Conservation (phyloP, 2,888 invertebrate species). For the Dromius quadrimaculatus region DNA sequence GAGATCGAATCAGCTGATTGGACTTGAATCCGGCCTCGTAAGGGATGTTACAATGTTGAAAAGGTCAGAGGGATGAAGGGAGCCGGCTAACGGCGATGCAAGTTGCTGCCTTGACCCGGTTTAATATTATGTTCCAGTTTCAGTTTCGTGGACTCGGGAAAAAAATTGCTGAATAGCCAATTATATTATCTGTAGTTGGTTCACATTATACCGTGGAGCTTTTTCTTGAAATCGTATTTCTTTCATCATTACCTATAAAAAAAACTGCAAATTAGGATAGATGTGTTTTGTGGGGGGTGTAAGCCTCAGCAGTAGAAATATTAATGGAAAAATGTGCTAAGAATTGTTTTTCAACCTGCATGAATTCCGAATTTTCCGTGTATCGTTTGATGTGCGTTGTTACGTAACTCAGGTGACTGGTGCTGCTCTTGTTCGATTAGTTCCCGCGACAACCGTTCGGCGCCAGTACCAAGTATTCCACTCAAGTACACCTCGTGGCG, state of each 20-base stretch:
- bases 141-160: not conserved
- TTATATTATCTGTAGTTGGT: no score
- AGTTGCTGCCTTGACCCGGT: slow-evolving; percentile 28
- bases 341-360: no score
- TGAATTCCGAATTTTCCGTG: no score
- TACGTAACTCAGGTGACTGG: slow-evolving; percentile 11
- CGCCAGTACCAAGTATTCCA: not conserved
- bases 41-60: not conserved
- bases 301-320: no score
- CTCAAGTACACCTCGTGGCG: slow-evolving; percentile 36
- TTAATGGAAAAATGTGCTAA: no score
- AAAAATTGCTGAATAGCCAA: no score
- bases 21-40: not conserved
- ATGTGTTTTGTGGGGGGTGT: no score
- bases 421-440: slow-evolving; percentile 31
- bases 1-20: not conserved
- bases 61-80: slow-evolving; percentile 6
- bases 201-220: no score
- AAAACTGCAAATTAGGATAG: no score
- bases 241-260: no score
- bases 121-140: slow-evolving; percentile 11
- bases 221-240: no score
- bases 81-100: slow-evolving; percentile 6
- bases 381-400: no score
- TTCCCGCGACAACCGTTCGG: slow-evolving; percentile 23